Conservation (phyloP, 1,140 invertebrate species). For the Pomacea maculata region DNA sequence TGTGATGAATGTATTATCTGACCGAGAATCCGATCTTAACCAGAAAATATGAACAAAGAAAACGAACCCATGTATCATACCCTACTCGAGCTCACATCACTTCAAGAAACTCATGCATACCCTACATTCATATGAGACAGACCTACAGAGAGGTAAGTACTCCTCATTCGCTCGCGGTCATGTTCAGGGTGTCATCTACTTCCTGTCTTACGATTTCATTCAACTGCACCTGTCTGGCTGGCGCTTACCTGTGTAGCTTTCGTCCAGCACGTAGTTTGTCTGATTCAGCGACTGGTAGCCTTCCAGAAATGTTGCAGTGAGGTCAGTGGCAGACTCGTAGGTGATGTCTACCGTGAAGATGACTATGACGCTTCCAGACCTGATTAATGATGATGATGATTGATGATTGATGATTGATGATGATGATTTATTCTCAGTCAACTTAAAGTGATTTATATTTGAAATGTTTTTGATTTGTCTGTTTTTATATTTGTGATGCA, state of each 20-base stretch:
- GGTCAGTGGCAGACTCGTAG: neutral
- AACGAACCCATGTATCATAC: neutral
- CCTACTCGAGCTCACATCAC: neutral
- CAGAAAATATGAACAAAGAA: neutral
- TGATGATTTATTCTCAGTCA: too few relatives aligned
- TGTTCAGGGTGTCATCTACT: too few relatives aligned
- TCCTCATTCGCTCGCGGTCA: too few relatives aligned
- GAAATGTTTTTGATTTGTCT: neutral
- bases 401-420: too few relatives aligned
- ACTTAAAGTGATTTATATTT: neutral
- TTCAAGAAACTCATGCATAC: neutral
- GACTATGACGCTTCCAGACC: slow-evolving; percentile 15
- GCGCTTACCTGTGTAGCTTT: slow-evolving; percentile 5
- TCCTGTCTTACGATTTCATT: too few relatives aligned
- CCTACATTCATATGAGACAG: neutral
- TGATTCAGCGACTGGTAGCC: neutral
- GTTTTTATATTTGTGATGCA: neutral
- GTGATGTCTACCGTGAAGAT: neutral
- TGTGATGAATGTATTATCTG: neutral
- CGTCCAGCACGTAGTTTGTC: slow-evolving; percentile 8
- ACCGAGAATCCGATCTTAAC: neutral
- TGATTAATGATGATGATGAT: slow-evolving; percentile 7
- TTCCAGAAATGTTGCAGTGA: neutral
- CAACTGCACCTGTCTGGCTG: too few relatives aligned
- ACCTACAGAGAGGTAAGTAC: too few relatives aligned